These are phyloP conservation scores for Ptychochromis oligacanthus DNA, from an alignment of 2,113 vertebrate genomes.

Conservation along the genomic window DNA sequence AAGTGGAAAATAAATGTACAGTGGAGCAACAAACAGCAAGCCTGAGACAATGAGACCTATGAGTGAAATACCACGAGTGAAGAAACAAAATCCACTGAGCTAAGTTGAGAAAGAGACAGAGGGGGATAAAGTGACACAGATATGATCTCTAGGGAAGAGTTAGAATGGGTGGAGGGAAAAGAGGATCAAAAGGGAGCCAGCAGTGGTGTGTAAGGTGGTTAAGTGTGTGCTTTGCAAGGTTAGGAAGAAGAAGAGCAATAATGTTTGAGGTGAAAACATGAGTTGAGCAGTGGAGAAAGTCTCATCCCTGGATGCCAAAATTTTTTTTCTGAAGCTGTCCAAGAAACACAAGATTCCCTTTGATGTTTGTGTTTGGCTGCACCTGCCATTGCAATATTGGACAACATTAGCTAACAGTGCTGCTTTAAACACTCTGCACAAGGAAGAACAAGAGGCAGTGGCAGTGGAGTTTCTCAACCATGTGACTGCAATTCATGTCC, in stretches of 20 bases:
- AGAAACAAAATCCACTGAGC: constrained; percentile 31
- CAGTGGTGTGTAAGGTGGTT: constrained; percentile 16
- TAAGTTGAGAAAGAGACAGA: background rate
- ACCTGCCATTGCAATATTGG: background rate
- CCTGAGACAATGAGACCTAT: background rate
- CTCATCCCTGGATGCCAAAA: background rate
- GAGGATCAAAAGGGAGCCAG: background rate
- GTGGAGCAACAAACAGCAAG: background rate
- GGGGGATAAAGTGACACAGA: constrained; percentile 47
- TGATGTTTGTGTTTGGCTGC: background rate
- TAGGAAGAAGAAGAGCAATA: constrained; percentile 9
- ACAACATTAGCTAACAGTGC: background rate
- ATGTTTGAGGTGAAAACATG: background rate
- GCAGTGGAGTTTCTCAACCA: background rate
- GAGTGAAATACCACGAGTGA: constrained; percentile 9
- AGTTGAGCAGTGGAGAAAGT: background rate
- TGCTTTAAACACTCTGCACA: background rate
- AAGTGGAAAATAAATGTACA: background rate
- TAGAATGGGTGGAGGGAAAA: constrained; percentile 14
- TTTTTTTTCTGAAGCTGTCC: background rate
- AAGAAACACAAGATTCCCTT: background rate
- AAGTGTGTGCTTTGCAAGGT: constrained; percentile 2
- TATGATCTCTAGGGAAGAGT: constrained; percentile 37
- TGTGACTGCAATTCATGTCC: no score
- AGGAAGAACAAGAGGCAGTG: background rate